Evolutionary conservation across 2,113 vertebrate genomes (phyloP).

Genomic region (Prolemur simus): DNA sequence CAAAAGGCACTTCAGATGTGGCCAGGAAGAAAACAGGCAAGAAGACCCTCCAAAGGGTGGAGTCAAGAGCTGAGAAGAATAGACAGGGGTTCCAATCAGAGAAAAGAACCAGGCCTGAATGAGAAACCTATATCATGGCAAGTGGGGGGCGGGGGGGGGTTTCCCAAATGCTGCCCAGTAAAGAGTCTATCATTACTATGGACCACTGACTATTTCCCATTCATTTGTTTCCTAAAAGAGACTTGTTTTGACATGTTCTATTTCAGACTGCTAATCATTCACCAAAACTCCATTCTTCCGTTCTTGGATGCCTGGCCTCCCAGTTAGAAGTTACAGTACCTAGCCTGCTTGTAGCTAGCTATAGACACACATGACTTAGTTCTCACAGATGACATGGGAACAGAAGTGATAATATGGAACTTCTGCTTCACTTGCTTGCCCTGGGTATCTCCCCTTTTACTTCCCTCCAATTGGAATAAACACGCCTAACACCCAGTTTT

Average conservation of each 20-base stretch:
- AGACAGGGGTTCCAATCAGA: not conserved
- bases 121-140: not conserved
- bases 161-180: not conserved
- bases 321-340: too few relatives aligned
- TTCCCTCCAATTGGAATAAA: not conserved
- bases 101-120: not conserved
- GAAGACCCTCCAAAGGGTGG: not conserved
- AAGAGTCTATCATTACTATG: too few relatives aligned
- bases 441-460: not conserved
- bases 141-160: rapidly evolving
- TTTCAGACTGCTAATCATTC: rapidly evolving
- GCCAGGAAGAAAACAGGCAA: not conserved
- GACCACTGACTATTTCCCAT: not conserved
- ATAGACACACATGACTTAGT: too few relatives aligned
- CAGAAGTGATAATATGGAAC: not conserved
- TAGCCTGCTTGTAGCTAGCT: not conserved
- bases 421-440: not conserved
- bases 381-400: not conserved
- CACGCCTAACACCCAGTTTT: not conserved
- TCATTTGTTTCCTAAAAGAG: not conserved
- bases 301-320: not conserved
- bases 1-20: not conserved
- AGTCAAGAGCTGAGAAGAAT: not conserved
- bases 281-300: not conserved
- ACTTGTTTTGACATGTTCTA: not conserved